These are phyloP conservation scores for Monochamus saltuarius DNA, from an alignment of 1,140 invertebrate species.

Conservation along the genomic window DNA sequence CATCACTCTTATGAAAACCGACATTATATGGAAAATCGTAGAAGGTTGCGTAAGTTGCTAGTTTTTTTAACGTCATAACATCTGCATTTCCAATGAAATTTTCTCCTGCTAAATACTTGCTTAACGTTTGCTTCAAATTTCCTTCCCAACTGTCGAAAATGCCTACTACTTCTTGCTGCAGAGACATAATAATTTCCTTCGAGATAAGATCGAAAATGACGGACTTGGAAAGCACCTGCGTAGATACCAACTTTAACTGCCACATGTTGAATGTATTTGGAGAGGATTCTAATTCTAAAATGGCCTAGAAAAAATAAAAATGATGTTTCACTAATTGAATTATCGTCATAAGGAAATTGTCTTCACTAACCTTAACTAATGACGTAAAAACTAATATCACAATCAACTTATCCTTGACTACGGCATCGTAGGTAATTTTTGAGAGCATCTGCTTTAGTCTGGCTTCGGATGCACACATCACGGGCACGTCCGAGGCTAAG, in stretches of 20 bases:
- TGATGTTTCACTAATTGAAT: no score
- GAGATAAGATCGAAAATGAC: conserved; percentile 45
- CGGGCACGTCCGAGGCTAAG: conserved; percentile 49
- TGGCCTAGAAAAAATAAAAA: conserved; percentile 51
- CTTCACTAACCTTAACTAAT: conserved; percentile 63
- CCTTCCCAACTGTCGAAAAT: conserved; percentile 61
- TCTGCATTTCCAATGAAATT: conserved; percentile 29
- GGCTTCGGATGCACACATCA: conserved; percentile 45
- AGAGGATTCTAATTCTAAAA: conserved; percentile 52
- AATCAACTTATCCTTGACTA: conserved; percentile 81
- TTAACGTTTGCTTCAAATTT: conserved; percentile 53
- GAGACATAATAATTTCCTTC: conserved; percentile 55
- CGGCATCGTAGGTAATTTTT: conserved; percentile 81
- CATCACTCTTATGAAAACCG: background rate
- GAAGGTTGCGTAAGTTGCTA: conserved; percentile 62
- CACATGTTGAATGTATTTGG: conserved; percentile 61
- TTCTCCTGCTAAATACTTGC: conserved; percentile 53
- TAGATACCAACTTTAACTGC: conserved; percentile 65
- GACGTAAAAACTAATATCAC: conserved; percentile 73
- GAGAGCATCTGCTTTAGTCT: conserved; percentile 68
- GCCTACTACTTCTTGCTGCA: conserved; percentile 58
- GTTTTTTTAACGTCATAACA: conserved; percentile 49
- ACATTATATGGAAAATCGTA: conserved; percentile 57
- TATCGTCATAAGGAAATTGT: no score
- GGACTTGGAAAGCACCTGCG: conserved; percentile 51